Evolutionary conservation across 35 echinoderm and acorn worm genomes (phyloP).

Genomic region (Ptychodera flava): DNA sequence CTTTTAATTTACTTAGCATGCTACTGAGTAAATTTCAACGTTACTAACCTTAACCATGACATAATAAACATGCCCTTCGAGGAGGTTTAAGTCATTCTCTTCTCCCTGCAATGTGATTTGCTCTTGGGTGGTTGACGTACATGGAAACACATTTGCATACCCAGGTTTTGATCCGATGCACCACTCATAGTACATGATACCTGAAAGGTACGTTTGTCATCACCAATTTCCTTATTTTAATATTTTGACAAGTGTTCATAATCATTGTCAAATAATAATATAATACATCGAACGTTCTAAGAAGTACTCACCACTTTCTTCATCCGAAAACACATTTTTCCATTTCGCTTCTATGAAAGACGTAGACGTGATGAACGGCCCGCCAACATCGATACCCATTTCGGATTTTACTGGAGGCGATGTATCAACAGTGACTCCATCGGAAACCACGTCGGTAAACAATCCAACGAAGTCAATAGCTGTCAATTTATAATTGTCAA

Average conservation of each 20-base stretch:
- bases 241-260: no score
- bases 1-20: no score
- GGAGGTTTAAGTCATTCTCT: neutral
- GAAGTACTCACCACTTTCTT: slow-evolving; percentile 26
- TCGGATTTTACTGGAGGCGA: slow-evolving; percentile 2
- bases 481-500: neutral
- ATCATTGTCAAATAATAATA: no score
- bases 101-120: neutral
- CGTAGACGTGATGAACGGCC: slow-evolving; percentile 1
- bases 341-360: slow-evolving; percentile 2
- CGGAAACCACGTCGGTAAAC: neutral
- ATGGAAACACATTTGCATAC: neutral
- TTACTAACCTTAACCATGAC: slow-evolving; percentile 7
- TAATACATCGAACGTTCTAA: no score
- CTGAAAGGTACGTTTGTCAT: no score
- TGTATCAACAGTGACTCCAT: slow-evolving; percentile 12
- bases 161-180: neutral
- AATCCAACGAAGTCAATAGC: slow-evolving; percentile 36
- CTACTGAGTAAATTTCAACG: neutral
- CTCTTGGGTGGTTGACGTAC: neutral
- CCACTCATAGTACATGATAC: neutral
- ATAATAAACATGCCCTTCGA: slow-evolving; percentile 6
- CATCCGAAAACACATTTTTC: slow-evolving; percentile 12
- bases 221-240: no score
- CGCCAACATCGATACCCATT: slow-evolving; percentile 6